phyloP scores from a whole-genome alignment of 2,113 vertebrate species.

The human (Homo sapiens) region GRCh38 chr16:16267501-16268000 shows the following conservation, averaged over 20 bases:
- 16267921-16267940: neutral
- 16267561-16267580: too few relatives aligned
- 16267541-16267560: too few relatives aligned
- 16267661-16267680: too few relatives aligned
- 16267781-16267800: neutral
- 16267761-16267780: neutral
- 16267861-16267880: neutral
- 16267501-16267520: too few relatives aligned
- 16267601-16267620: too few relatives aligned
- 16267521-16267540: too few relatives aligned
- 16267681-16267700: too few relatives aligned
- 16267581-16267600: fast-evolving
- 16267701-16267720: too few relatives aligned
- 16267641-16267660: too few relatives aligned
- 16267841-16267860: neutral
- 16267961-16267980: neutral
- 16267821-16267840: neutral
- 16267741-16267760: neutral
- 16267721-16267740: too few relatives aligned
- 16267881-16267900: neutral
- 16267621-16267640: too few relatives aligned
- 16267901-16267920: neutral
- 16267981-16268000: neutral
- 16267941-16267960: neutral
- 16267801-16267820: neutral